Base-by-base conservation (phyloP, 2,797 vertebrate genomes). In the Mormyrus hasselquistii region DNA sequence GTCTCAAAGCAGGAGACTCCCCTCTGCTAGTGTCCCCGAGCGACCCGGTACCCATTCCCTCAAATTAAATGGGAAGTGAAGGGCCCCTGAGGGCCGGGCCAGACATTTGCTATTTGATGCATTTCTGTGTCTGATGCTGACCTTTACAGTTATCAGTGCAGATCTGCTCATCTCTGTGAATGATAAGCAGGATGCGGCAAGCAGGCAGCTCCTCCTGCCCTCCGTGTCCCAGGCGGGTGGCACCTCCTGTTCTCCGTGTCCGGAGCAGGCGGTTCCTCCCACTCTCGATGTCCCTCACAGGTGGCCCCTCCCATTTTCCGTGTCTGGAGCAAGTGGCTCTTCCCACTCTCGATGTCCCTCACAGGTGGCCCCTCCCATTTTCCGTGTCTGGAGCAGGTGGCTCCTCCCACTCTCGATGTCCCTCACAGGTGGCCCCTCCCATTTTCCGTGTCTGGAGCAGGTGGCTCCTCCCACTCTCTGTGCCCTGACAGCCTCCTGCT, bases 61-160 rank as follows among this genome's bases (percentile, higher is more conserved):
- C 79, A 84, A 47, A 29, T 10, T 57, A 65, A 88, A 34, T 0
- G 1, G 47, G 25, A 49, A 47, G 16, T 59, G 84, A 19, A 87
- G 86, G 62, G 25, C 88, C 49, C 49, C 59, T 65, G 41, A 85
- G 88, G 22, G 47, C 14, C 47, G 22, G 9, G 4, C 10, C 38
- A 53, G n/a, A 34, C 25, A n/a, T 34, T 29, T 44, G 82, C 76
- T 55, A 79, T 55, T 53, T 69, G 50, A 79, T 22, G 87, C 87
- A 53, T 79, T 76, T 53, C 69, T 76, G n/a, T n/a, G 47, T 49
- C 82, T 50, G 79, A 65, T 53, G 59, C 88, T 59, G 52, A 65
- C 55, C 88, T 84, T 59, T 89, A 2, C 50, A 3, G 47, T 29
- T 52, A 65, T 89, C 79, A 85, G 57, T 47, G 55, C 57, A 86